Evolutionary conservation across 2,113 vertebrate species (phyloP).

Genomic region (Tyto alba): DNA sequence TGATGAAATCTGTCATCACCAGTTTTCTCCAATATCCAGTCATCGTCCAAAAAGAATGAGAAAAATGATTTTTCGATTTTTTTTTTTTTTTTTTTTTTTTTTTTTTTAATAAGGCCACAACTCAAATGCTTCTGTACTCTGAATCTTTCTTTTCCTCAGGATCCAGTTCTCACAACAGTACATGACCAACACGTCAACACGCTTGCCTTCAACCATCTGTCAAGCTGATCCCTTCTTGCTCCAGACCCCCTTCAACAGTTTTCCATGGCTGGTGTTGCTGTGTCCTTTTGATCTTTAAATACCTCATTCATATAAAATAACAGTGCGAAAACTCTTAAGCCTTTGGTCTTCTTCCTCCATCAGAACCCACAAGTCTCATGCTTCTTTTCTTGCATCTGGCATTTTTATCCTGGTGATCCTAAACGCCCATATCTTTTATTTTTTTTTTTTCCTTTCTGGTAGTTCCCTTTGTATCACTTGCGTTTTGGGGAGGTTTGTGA

Average conservation of each 20-base stretch:
- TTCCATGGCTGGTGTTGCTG: not conserved
- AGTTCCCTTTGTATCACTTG: fast-evolving
- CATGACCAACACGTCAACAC: not conserved
- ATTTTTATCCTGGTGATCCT: not conserved
- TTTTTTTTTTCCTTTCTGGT: not conserved
- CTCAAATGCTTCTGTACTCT: not conserved
- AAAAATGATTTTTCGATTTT: not conserved
- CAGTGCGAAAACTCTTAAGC: not conserved
- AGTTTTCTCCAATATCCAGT: not conserved
- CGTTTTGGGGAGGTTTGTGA: not conserved
- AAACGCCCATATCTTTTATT: fast-evolving
- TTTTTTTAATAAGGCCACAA: not conserved
- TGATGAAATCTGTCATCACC: not conserved
- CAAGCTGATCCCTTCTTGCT: not conserved
- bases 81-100: too few species aligned
- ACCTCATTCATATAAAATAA: not conserved
- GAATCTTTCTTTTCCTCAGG: not conserved
- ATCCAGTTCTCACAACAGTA: not conserved
- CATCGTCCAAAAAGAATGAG: not conserved
- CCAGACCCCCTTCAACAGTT: not conserved
- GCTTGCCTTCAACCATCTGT: not conserved
- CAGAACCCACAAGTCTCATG: not conserved
- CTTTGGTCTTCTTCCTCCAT: not conserved
- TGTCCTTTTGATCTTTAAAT: not conserved
- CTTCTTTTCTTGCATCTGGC: not conserved